A percentile compares a stretch with the other conserved stretches of the same genome.
Conservation (phyloP, 2,797 vertebrate genomes). For the Thunnus albacares region DNA sequence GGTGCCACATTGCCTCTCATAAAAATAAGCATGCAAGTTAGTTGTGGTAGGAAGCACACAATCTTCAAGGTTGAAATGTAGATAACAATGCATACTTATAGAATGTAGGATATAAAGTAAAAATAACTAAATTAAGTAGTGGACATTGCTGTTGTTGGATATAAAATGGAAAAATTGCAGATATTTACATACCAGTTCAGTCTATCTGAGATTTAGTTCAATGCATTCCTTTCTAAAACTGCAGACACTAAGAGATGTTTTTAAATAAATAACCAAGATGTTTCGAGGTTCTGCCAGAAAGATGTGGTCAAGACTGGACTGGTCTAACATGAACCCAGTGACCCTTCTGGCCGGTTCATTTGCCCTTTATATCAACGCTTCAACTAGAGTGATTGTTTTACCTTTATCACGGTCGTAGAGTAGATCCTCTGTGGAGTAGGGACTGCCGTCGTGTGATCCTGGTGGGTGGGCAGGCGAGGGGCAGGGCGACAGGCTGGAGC, state of each 20-base stretch:
- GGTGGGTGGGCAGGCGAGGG: conserved; percentile 93
- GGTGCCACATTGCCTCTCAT: not conserved
- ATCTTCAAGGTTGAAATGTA: not conserved
- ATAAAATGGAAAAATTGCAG: not conserved
- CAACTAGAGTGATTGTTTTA: not conserved
- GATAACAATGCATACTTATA: not conserved
- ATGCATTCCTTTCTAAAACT: conserved; percentile 1
- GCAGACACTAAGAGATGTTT: no score
- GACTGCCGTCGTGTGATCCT: conserved; percentile 95
- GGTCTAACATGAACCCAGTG: not conserved
- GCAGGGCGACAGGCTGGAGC: conserved; percentile 95
- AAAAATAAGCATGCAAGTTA: not conserved
- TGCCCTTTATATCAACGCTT: not conserved
- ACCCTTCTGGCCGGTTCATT: not conserved
- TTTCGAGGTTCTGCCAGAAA: not conserved
- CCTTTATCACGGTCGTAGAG: conserved; percentile 97
- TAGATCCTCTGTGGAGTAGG: conserved; percentile 95
- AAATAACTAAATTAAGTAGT: not conserved
- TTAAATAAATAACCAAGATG: no score
- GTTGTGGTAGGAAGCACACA: not conserved
- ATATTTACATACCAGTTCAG: not conserved
- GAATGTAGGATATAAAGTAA: not conserved
- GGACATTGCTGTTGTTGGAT: not conserved
- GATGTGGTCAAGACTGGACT: not conserved
- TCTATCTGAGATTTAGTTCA: not conserved